Evolutionary conservation across 2,888 invertebrate genomes (phyloP), one percentile per base, ranked within the genome.

Genomic region (Sarcophaga carnaria): DNA sequence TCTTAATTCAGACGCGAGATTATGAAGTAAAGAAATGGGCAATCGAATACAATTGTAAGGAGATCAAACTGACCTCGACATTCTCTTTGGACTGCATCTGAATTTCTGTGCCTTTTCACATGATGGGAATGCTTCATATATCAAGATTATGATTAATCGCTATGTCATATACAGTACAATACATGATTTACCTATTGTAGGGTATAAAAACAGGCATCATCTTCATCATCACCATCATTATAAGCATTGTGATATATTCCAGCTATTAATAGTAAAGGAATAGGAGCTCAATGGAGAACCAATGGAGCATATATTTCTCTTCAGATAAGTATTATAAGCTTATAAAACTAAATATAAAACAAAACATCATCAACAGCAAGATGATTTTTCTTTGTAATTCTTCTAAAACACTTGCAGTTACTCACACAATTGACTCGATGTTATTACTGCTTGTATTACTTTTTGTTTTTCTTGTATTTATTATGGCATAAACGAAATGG

Each of bases 361-460:
- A 27, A 27, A 25, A 25, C 25, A 27, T 4, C 3, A 27, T 3
- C 4, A 27, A 62, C 54, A 60, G 75, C 67, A 62, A 62, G 47
- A 69, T n/a, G 22, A 47, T 62, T 74, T 80, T 8, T 17, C 11
- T 27, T 17, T 66, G 0, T 3, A 11, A 3, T 47, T 47, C 47
- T 47, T 47, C 3, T 47, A 10, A 62, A 81, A 25, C 1, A 25
- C 60, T 75, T 74, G 49, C 74, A 67, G 80, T 63, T 81, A 49
- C 75, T 75, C 81, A 37, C 62, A 69, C 81, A 75, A 70, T 80
- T 76, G 76, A 76, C 80, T 84, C 76, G 80, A 84, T 84, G 11
- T n/a, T 62, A 8, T 14, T 8, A 27, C 4, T 3, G 27, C 5
- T 8, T 60, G 20, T 8, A 80, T 37, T 37, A 49, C 49, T 4